Conservation (phyloP, 2,113 vertebrate genomes). For the Gavia stellata region DNA sequence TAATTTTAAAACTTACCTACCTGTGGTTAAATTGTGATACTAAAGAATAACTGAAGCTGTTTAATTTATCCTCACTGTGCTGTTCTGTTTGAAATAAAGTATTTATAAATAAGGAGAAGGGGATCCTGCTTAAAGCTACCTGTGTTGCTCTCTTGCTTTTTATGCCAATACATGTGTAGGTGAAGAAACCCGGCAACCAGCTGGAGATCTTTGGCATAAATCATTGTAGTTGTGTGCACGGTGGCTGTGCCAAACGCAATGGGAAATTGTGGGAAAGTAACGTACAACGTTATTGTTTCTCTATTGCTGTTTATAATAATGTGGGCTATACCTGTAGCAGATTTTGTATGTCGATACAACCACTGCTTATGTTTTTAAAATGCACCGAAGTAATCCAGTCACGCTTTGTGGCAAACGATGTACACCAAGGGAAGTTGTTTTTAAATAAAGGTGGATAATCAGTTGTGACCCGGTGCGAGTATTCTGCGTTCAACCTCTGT, state of each 20-base stretch:
- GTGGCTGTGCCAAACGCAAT: not conserved
- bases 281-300: accelerated
- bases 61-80: not conserved
- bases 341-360: accelerated
- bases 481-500: accelerated
- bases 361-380: not conserved
- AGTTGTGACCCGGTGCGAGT: accelerated
- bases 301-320: not conserved
- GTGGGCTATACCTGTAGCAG: not conserved
- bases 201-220: accelerated
- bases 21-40: not conserved
- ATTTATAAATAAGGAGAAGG: not conserved
- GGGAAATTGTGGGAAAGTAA: not conserved
- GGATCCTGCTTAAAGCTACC: no score
- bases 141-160: not conserved
- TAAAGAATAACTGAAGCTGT: not conserved
- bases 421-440: accelerated
- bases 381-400: not conserved
- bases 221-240: accelerated
- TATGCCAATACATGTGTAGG: accelerated
- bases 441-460: not conserved
- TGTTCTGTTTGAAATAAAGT: not conserved
- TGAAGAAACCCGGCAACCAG: not conserved
- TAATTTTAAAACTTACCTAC: not conserved
- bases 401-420: accelerated